Evolutionary conservation across 2,888 invertebrate genomes (phyloP).

Genomic region (Apamea monoglypha): DNA sequence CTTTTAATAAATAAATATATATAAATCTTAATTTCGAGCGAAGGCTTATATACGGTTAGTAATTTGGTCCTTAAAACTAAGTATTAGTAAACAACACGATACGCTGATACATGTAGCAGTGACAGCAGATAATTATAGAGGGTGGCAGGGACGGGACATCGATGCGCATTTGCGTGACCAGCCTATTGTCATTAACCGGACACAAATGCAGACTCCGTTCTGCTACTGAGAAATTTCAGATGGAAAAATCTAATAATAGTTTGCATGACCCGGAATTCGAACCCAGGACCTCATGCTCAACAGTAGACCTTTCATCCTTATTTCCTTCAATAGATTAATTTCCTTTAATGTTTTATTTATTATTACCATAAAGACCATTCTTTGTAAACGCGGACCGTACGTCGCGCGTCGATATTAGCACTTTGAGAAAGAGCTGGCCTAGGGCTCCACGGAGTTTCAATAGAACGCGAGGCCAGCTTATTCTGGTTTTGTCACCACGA

Average conservation of each 20-base stretch:
- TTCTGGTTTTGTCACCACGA: neutral
- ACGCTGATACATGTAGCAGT: neutral
- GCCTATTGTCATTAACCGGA: neutral
- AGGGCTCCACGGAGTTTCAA: neutral
- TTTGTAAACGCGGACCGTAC: neutral
- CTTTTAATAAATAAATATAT: neutral
- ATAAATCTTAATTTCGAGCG: neutral
- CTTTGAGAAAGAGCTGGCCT: neutral
- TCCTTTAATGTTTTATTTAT: neutral
- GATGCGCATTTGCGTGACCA: no score
- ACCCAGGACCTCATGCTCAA: no score
- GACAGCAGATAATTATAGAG: neutral
- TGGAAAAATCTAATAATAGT: no score
- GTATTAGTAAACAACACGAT: neutral
- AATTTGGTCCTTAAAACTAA: neutral
- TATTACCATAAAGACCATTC: neutral
- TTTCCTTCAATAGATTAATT: neutral
- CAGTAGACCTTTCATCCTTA: neutral
- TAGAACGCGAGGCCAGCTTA: neutral
- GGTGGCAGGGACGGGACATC: neutral
- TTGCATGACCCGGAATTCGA: neutral
- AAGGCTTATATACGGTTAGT: neutral
- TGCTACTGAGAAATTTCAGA: neutral
- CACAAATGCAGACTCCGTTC: neutral
- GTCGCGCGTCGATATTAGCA: neutral